Evolutionary conservation across 1,140 invertebrate species (phyloP).

Genomic region (Arctopsyche grandis): DNA sequence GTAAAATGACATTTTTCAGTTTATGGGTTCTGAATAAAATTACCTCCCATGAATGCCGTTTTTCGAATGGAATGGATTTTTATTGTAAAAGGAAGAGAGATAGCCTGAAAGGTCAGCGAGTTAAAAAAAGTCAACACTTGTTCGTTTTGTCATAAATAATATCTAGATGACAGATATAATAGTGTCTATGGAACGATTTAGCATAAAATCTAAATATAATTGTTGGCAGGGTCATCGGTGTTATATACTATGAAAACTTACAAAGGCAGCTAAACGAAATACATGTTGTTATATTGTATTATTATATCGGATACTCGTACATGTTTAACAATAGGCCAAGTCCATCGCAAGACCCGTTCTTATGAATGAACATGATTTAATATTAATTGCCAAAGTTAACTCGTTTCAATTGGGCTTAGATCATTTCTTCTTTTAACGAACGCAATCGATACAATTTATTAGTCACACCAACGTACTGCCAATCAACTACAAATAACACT

Average conservation of each 20-base stretch:
- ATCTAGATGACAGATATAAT: slow-evolving; percentile 50
- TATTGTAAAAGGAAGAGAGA: slow-evolving; percentile 35
- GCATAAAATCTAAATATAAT: slow-evolving; percentile 51
- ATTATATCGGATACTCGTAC: neutral
- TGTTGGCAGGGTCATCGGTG: slow-evolving; percentile 37
- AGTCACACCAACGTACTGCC: slow-evolving; percentile 18
- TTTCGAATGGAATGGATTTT: neutral
- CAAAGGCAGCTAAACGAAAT: neutral
- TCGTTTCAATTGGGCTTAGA: too few species aligned
- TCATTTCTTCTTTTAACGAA: too few species aligned
- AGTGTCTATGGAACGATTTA: slow-evolving; percentile 34
- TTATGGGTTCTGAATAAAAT: neutral
- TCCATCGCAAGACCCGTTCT: too few species aligned
- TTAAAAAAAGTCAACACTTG: slow-evolving; percentile 49
- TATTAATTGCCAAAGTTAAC: too few species aligned
- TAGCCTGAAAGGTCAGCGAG: slow-evolving; percentile 41
- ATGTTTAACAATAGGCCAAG: neutral
- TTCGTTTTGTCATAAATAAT: slow-evolving; percentile 50
- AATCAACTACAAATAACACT: slow-evolving; percentile 5
- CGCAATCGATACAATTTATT: slow-evolving; percentile 3
- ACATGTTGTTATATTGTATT: neutral
- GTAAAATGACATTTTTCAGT: neutral
- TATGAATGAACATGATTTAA: too few species aligned
- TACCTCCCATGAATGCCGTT: neutral
- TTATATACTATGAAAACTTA: slow-evolving; percentile 23